Conservation (phyloP, 2,113 vertebrate genomes). For the Regulus satrapa region DNA sequence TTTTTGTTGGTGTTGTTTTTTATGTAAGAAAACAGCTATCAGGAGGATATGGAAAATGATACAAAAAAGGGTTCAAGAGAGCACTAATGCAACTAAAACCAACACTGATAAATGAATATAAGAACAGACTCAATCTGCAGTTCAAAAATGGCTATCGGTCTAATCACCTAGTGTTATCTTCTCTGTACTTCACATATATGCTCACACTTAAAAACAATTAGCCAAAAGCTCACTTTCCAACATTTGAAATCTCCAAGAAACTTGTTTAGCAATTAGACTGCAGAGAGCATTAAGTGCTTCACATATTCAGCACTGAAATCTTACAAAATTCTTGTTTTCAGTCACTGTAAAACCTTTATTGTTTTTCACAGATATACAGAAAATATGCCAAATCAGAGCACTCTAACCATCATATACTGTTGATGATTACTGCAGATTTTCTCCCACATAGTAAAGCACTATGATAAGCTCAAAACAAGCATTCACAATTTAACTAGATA, state of each 20-base stretch:
- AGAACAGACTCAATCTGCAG: not conserved
- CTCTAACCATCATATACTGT: rapidly evolving
- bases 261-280: not conserved
- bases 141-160: not conserved
- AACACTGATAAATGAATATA: not conserved
- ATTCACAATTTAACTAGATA: not conserved
- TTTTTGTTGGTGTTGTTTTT: not conserved
- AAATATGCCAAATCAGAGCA: not conserved
- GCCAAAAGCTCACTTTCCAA: not conserved
- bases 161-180: not conserved
- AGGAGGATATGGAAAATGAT: not conserved
- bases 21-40: rapidly evolving
- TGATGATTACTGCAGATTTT: not conserved
- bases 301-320: not conserved
- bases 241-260: not conserved
- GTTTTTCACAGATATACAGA: not conserved
- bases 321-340: not conserved
- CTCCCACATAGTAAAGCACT: not conserved
- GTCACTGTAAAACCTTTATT: not conserved
- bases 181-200: not conserved
- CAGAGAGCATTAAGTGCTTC: not conserved
- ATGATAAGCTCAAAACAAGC: not conserved
- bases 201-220: not conserved
- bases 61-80: not conserved
- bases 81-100: not conserved